Evolutionary conservation across 1,140 invertebrate genomes (phyloP).

Genomic region (Bombus superbus): DNA sequence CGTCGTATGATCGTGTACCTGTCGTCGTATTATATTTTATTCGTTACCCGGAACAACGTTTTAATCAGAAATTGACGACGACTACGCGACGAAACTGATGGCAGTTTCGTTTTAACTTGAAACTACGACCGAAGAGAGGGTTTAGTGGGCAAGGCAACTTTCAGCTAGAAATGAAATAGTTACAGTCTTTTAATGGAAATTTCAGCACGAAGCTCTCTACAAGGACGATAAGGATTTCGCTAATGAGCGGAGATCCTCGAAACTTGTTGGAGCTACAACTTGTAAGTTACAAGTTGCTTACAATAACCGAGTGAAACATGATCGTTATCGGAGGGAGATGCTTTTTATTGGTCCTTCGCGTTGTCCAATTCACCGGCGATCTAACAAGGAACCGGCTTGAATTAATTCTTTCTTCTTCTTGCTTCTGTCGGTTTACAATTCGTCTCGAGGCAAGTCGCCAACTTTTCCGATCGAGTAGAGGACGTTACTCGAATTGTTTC

Average conservation of each 20-base stretch:
- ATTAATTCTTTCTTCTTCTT: background rate
- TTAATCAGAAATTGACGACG: no score
- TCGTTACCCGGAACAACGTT: no score
- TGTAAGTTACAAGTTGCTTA: constrained; percentile 28
- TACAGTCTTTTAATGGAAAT: constrained; percentile 39
- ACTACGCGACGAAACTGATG: no score
- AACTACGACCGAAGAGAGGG: background rate
- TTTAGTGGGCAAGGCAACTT: background rate
- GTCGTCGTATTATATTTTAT: no score
- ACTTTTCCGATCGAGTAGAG: background rate
- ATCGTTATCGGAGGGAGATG: constrained; percentile 18
- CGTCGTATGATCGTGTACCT: no score
- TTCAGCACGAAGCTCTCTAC: constrained; percentile 10
- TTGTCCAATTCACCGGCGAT: constrained; percentile 18
- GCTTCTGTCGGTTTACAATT: background rate
- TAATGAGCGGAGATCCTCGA: constrained; percentile 45
- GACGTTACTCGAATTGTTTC: background rate
- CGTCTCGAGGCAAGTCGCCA: background rate
- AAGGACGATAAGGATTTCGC: constrained; percentile 29
- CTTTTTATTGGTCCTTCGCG: background rate
- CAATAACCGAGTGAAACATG: constrained; percentile 29
- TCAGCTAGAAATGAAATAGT: constrained; percentile 23
- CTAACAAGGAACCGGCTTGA: background rate
- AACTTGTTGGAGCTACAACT: constrained; percentile 27
- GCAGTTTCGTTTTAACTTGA: background rate